Conservation (phyloP, 2,888 invertebrate species). For the Pilophorus perplexus region DNA sequence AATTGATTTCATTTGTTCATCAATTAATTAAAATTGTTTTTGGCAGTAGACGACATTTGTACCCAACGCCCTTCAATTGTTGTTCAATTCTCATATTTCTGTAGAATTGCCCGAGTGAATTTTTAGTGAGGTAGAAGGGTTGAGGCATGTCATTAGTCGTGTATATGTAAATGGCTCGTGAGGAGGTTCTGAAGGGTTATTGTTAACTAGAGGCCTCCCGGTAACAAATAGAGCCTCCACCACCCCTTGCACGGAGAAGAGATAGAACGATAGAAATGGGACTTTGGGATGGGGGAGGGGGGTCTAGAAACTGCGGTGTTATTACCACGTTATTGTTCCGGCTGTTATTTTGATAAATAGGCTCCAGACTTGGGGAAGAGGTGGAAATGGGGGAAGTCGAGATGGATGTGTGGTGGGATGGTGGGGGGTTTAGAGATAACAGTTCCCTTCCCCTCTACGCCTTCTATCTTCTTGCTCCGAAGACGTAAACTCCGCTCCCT, state of each 20-base stretch:
- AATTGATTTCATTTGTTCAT: too few species aligned
- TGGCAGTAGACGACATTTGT: too few species aligned
- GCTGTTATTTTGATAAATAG: conserved; percentile 49
- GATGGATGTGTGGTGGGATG: conserved; percentile 48
- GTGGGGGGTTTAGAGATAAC: conserved; percentile 48
- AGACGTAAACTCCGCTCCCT: conserved; percentile 3
- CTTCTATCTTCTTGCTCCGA: neutral
- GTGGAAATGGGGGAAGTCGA: conserved; percentile 47
- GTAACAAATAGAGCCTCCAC: conserved; percentile 42
- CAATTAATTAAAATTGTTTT: too few species aligned
- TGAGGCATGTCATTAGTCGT: conserved; percentile 37
- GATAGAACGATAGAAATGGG: neutral
- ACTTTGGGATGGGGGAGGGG: neutral
- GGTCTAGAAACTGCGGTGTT: conserved; percentile 41
- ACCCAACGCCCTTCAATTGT: too few species aligned
- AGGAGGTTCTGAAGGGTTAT: conserved; percentile 34
- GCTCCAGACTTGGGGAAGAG: conserved; percentile 13
- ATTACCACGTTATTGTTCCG: conserved; percentile 47
- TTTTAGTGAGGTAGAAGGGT: too few species aligned
- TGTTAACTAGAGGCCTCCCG: conserved; percentile 41
- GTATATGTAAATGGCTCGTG: conserved; percentile 41
- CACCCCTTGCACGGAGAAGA: conserved; percentile 15
- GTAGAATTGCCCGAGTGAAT: too few species aligned
- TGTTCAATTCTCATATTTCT: too few species aligned
- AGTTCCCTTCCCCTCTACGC: neutral